These are phyloP conservation scores for Sinocyclocheilus grahami DNA, from an alignment of 2,113 vertebrate species.

Conservation along the genomic window DNA sequence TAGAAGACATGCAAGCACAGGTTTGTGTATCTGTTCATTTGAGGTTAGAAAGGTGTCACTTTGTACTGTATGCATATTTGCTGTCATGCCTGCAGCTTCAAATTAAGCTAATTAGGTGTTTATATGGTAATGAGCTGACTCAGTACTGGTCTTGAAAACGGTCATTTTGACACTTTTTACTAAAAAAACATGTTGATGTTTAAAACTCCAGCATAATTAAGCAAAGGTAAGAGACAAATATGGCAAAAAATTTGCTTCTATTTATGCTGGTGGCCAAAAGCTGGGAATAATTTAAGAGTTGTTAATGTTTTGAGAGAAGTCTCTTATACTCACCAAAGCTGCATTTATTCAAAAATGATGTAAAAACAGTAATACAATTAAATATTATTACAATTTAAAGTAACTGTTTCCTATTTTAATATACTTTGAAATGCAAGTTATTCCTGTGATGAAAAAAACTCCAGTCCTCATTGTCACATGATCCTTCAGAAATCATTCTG, in stretches of 20 bases:
- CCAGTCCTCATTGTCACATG: no score
- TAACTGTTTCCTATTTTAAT: no score
- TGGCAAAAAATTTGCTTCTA: neutral
- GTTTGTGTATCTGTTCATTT: conserved; percentile 7
- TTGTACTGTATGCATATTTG: conserved; percentile 26
- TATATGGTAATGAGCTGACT: conserved; percentile 31
- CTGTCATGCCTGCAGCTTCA: conserved; percentile 41
- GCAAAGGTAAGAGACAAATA: neutral
- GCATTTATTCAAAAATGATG: no score
- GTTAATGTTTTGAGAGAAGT: neutral
- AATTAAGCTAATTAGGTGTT: conserved; percentile 50
- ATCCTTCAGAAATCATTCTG: no score
- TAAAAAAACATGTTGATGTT: neutral
- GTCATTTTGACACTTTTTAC: conserved; percentile 1
- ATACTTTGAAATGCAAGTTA: no score
- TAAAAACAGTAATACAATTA: no score
- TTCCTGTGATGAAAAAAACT: no score
- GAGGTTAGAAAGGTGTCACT: conserved; percentile 12
- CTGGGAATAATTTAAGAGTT: neutral
- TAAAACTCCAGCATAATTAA: neutral
- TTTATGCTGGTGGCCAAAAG: neutral
- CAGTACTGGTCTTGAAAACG: neutral
- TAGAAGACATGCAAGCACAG: neutral
- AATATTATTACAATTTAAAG: no score
- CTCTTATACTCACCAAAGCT: no score